Base-by-base conservation (phyloP, 2,113 vertebrate genomes). In the Phalacrocorax carbo region DNA sequence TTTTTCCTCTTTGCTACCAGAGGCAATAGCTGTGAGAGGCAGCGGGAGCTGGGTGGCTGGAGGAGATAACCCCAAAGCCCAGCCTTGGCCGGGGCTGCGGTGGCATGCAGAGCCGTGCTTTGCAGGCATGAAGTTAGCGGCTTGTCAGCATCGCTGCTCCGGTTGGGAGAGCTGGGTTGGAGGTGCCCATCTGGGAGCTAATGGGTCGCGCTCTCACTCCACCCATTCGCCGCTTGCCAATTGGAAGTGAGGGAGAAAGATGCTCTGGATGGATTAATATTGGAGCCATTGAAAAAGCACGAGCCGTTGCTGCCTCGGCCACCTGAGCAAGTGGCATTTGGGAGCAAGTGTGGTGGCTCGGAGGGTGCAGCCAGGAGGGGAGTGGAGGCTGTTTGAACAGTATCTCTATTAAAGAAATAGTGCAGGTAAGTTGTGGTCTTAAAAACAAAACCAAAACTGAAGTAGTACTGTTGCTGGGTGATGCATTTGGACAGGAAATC, bases 241-340 rank as follows among this genome's bases (percentile, higher is more conserved):
- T 97, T 93, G 97, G 96, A 97, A 97, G 96, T 94, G 92, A 95
- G 95, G 84, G 85, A 92, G 79, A 96, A 77, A 93, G 96, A 94
- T 97, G 96, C 96, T 81, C 64, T 80, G 92, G 93, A 88, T 93
- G 83, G 93, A 96, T 95, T 94, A 29, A 96, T n/a, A 6, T 36
- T 68, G 96, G 93, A 97, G 96, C 93, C 80, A 38, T 36, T 42
- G 88, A 61, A 64, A 94, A 92, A 86, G 79, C 95, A 61, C 40
- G 5, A 96, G 93, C 82, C 3, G 7, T 30, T 15, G 70, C 90
- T 3, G n/a, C 70, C 62, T 76, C 52, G 4, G 93, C 96, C 94
- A 96, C 97, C 96, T 97, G 96, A 94, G 86, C 72, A 32, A 93
- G 93, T 69, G 93, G 94, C 26, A 7, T 52, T 83, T 32, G 71